Base-by-base conservation (phyloP, 1,140 invertebrate genomes). In the Venturia canescens region DNA sequence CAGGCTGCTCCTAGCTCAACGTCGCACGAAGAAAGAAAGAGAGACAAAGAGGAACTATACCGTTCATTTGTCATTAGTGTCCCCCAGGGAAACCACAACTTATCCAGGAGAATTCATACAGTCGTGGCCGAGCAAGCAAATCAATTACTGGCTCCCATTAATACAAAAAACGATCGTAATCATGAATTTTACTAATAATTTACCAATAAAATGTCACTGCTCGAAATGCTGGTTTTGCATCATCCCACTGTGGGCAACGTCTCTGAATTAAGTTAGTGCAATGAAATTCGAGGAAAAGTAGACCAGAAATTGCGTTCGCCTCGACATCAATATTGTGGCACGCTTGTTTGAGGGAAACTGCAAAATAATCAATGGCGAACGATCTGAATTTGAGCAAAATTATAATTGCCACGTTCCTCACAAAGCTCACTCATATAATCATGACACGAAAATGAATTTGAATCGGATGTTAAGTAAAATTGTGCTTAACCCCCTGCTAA, bases 21-120 rank as follows among this genome's bases (percentile, higher is more conserved):
- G 29, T 69, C 15, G 57, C 63, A 63, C 9, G 66, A 26, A 23
- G 60, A 63, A 26, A 3, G n/a, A 63, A 23, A 60, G 57, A 60
- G 50, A 53, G 50, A 53, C 16, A 53, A 18, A 53, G n/a, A 53
- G 50, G n/a, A 53, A 53, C 18, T 21, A 9, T n/a, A 26, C 75
- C 29, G 38, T 76, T 63, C 60, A 63, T 76, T 76, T 23, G 60
- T 76, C 50, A 63, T 63, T 27, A 57, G 18, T n/a, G 53, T 18
- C 27, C 26, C 15, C 31, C 27, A 1, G 53, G 21, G 21, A 6
- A 38, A 50, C 53, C 13, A 66, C 60, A n/a, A 76, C 53, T 15
- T 21, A 76, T 76, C 60, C 16, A 27, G 60, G 50, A 44, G 26
- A 7, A 11, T 57, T 75, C 23, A 75, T 75, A 21, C 23, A 75